Evolutionary conservation across 1,140 invertebrate genomes (phyloP).

Genomic region (Drosophila virilis): DNA sequence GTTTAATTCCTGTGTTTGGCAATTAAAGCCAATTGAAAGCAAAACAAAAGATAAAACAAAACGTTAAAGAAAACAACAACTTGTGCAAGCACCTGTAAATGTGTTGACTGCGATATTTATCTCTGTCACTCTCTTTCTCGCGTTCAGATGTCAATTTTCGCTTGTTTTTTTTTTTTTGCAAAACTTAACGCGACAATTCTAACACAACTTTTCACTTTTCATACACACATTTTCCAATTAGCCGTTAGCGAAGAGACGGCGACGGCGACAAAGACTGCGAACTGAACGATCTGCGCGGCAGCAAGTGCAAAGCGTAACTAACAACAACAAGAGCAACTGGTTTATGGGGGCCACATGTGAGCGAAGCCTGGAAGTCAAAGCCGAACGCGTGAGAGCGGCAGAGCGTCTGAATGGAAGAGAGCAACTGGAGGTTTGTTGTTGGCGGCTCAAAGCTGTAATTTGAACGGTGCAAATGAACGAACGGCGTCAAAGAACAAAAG

Average conservation of each 20-base stretch:
- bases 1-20: constrained; percentile 65
- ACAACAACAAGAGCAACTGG: constrained; percentile 68
- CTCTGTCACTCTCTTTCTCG: background rate
- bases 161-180: constrained; percentile 21
- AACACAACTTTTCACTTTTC: constrained; percentile 67
- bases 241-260: constrained; percentile 6
- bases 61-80: constrained; percentile 19
- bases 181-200: constrained; percentile 17
- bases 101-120: constrained; percentile 7
- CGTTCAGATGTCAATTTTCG: constrained; percentile 9
- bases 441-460: constrained; percentile 23
- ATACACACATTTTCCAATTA: constrained; percentile 54
- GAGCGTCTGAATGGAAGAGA: constrained; percentile 9
- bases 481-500: constrained; percentile 7
- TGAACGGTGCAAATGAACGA: constrained; percentile 8
- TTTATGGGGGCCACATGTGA: constrained; percentile 46
- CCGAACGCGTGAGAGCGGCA: constrained; percentile 6
- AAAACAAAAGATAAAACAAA: constrained; percentile 51
- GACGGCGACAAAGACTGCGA: background rate
- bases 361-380: constrained; percentile 27
- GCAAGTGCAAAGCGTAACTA: constrained; percentile 67
- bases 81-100: constrained; percentile 51
- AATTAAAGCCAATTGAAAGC: constrained; percentile 71
- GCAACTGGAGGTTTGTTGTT: constrained; percentile 22
- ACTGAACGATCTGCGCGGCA: constrained; percentile 62